phyloP scores from a whole-genome alignment of 2,113 vertebrate species.

The Malurus elegans region DNA sequence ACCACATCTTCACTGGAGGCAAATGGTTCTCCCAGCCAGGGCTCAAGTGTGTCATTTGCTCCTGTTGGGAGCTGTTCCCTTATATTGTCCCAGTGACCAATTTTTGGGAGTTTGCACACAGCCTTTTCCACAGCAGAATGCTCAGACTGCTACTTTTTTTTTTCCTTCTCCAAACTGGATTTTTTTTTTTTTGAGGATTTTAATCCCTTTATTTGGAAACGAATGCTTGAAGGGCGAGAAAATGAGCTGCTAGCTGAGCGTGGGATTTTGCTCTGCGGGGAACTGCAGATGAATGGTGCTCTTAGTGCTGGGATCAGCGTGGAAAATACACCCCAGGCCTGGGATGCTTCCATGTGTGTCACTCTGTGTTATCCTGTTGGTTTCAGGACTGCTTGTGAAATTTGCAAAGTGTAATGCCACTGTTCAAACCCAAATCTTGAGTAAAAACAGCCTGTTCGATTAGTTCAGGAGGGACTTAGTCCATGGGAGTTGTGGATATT shows the following conservation, averaged over 20 bases:
- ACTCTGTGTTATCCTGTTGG: background rate
- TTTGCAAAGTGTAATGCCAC: background rate
- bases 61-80: background rate
- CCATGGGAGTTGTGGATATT: background rate
- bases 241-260: rapidly evolving
- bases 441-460: background rate
- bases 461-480: background rate
- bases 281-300: background rate
- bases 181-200: background rate
- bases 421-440: background rate
- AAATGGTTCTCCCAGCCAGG: background rate
- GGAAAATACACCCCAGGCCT: background rate
- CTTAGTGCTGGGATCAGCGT: background rate
- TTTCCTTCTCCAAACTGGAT: background rate
- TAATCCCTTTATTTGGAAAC: background rate
- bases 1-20: background rate
- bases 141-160: background rate
- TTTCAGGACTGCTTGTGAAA: background rate
- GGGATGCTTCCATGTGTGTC: rapidly evolving
- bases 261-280: background rate
- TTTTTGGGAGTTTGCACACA: background rate
- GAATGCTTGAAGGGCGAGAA: background rate
- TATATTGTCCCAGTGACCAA: background rate
- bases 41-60: background rate
- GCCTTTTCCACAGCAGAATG: background rate